A percentile compares a stretch with the other conserved stretches of the same genome.
Conservation (phyloP, 1,140 invertebrate genomes). For the Drosophila asahinai region DNA sequence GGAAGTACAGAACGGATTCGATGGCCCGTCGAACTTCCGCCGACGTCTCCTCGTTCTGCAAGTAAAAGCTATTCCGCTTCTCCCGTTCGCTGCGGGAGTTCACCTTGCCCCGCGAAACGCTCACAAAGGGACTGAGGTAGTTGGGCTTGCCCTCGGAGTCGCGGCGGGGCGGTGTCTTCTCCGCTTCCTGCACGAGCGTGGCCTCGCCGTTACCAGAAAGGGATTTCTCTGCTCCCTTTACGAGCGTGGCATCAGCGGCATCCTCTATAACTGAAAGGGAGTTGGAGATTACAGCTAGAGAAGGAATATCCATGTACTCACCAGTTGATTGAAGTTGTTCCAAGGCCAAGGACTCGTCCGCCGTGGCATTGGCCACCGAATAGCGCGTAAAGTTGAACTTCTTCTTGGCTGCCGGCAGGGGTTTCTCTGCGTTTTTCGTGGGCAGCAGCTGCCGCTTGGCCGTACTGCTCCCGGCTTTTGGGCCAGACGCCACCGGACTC, state of each 20-base stretch:
- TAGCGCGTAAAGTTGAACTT: slow-evolving; percentile 66
- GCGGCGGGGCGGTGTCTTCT: slow-evolving; percentile 27
- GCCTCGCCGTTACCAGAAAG: neutral
- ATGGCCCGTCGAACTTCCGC: slow-evolving; percentile 82
- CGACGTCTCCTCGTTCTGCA: slow-evolving; percentile 32
- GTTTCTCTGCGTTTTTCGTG: neutral
- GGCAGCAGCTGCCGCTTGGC: slow-evolving; percentile 53
- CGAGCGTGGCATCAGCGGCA: neutral
- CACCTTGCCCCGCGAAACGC: slow-evolving; percentile 85
- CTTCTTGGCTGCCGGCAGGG: slow-evolving; percentile 2
- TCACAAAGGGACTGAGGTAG: slow-evolving; percentile 82
- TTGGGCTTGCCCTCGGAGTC: slow-evolving; percentile 31
- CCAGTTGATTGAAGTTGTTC: slow-evolving; percentile 10
- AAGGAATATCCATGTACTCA: neutral
- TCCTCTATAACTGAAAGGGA: neutral
- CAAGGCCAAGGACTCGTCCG: slow-evolving; percentile 29
- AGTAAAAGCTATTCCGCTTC: slow-evolving; percentile 80
- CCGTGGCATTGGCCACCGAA: slow-evolving; percentile 24
- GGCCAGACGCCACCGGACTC: slow-evolving; percentile 38
- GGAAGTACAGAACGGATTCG: slow-evolving; percentile 87
- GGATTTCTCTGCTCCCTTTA: neutral
- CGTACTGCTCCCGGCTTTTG: neutral
- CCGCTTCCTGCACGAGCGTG: slow-evolving; percentile 1
- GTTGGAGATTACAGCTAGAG: neutral
- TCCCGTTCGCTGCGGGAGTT: slow-evolving; percentile 85